Evolutionary conservation across 2,888 invertebrate species (phyloP).

Genomic region (Petrophora chlorosata): DNA sequence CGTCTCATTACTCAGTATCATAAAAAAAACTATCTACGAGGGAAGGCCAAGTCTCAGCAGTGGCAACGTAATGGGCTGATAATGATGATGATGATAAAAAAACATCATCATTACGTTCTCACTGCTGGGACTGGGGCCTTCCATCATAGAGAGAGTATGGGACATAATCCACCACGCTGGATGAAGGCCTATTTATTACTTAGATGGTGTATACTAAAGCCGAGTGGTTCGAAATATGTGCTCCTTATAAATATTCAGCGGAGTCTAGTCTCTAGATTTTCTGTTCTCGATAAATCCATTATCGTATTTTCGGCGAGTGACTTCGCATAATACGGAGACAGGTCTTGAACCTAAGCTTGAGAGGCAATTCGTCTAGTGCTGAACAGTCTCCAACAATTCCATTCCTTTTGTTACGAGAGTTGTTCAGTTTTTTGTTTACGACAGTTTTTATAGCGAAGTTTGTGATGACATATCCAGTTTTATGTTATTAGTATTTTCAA

Average conservation of each 20-base stretch:
- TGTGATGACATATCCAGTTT: constrained; percentile 40
- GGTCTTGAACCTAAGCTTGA: constrained; percentile 14
- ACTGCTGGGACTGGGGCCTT: too few relatives aligned
- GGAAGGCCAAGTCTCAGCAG: too few relatives aligned
- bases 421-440: constrained; percentile 39
- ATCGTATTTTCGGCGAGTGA: constrained; percentile 5
- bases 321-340: constrained; percentile 9
- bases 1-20: too few relatives aligned
- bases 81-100: too few relatives aligned
- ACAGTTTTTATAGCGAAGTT: constrained; percentile 40
- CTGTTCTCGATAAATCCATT: neutral
- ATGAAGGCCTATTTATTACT: constrained; percentile 1
- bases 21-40: too few relatives aligned
- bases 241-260: neutral
- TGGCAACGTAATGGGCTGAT: too few relatives aligned
- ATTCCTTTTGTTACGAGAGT: constrained; percentile 13
- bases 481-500: constrained; percentile 45
- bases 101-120: too few relatives aligned
- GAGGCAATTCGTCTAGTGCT: constrained; percentile 17
- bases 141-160: too few relatives aligned
- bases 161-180: too few relatives aligned
- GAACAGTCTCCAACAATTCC: constrained; percentile 12
- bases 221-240: neutral
- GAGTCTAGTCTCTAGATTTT: neutral
- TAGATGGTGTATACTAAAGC: neutral